phyloP scores from a whole-genome alignment of 2,113 vertebrate genomes.

The Leucosticte australis region DNA sequence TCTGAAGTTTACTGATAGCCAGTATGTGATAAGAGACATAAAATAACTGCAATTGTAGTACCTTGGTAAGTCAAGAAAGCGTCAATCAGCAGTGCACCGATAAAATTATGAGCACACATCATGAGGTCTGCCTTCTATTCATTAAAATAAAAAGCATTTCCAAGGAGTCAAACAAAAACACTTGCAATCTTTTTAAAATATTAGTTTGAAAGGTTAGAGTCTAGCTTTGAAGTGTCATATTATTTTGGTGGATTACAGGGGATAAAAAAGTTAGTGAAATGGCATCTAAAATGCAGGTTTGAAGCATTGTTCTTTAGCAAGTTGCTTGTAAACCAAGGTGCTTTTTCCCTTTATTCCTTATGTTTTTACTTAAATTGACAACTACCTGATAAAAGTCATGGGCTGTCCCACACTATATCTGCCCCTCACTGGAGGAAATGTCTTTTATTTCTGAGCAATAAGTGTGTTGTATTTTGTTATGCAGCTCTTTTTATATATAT shows the following conservation, averaged over 20 bases:
- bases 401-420: not conserved
- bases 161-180: not conserved
- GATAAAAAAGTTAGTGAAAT: conserved; percentile 17
- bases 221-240: conserved; percentile 14
- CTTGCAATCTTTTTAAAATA: conserved; percentile 26
- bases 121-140: not conserved
- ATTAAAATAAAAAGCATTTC: conserved; percentile 16
- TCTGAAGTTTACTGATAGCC: not conserved
- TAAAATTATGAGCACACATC: not conserved
- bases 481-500: not conserved
- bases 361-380: conserved; percentile 8
- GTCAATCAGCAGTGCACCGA: not conserved
- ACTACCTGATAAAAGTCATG: not conserved
- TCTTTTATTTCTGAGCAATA: not conserved
- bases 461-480: not conserved
- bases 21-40: not conserved
- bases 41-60: not conserved
- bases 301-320: not conserved
- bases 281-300: not conserved
- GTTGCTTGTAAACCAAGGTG: not conserved
- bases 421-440: not conserved
- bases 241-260: conserved; percentile 9
- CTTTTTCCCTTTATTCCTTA: not conserved
- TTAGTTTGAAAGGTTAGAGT: conserved; percentile 40
- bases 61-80: not conserved